Base-by-base conservation (phyloP, 2,113 vertebrate genomes). In the Nycticebus coucang region DNA sequence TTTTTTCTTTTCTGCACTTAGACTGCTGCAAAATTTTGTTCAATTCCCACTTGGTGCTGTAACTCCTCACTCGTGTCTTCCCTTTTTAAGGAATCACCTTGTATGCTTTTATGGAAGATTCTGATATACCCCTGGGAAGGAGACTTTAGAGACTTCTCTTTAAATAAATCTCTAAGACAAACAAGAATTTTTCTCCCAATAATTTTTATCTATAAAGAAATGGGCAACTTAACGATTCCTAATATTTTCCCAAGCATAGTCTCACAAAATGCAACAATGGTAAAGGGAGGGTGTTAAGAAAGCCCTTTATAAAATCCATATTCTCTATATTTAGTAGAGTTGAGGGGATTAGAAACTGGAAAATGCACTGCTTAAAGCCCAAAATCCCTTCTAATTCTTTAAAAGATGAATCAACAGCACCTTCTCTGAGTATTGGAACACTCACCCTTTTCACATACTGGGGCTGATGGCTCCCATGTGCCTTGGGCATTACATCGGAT, bases 371-470 rank as follows among this genome's bases (percentile, higher is more conserved):
- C n/a, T 45, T 55, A 81, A 85, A 62, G n/a, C 62, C 30, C 17
- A 21, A 21, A 74, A n/a, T 4, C 10, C 17, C 12, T 74, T 68
- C 9, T 74, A 35, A 45, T 41, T 37, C 77, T 35, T 82, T n/a
- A 69, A 72, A 45, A 22, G 33, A 53, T 5, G 22, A 80, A 26
- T 57, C 74, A 33, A 28, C 35, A 26, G 8, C n/a, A 74, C 11
- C 21, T 80, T 71, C 35, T 35, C 11, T n/a, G 21, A 80, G 24
- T 53, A n/a, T 8, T 11, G 21, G 22, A 62, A 33, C 13, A 82
- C 12, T 13, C 22, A 98, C 95, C 97, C 96, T 98, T 98, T 96
- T 98, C 53, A 1, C 98, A 98, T 74, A 91, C 50, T 0, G 98
- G 98, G 0, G 41, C 1, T 0, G 96, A 57, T 0, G 98, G 98